Evolutionary conservation across 2,888 invertebrate species (phyloP).

Genomic region (Thera britannica): DNA sequence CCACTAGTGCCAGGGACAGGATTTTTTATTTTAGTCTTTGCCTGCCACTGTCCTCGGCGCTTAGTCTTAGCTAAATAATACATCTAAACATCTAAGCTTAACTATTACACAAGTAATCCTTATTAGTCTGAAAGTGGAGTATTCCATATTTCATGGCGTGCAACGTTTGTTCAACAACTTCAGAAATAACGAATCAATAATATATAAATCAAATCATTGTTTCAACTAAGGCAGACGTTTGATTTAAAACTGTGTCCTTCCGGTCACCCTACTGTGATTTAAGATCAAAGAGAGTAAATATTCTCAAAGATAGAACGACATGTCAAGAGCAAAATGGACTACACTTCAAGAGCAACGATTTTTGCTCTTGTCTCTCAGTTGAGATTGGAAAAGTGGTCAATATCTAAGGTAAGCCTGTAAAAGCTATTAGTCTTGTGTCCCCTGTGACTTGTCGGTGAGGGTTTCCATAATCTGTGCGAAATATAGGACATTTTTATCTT

Average conservation of each 20-base stretch:
- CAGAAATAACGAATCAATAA: too few relatives aligned
- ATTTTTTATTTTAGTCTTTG: too few relatives aligned
- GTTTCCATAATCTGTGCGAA: slow-evolving; percentile 26
- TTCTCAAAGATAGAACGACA: slow-evolving; percentile 56
- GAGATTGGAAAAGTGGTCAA: slow-evolving; percentile 48
- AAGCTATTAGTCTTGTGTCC: slow-evolving; percentile 68
- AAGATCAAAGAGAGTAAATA: slow-evolving; percentile 54
- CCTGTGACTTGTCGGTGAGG: slow-evolving; percentile 50
- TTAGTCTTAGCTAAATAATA: too few relatives aligned
- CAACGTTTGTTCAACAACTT: too few relatives aligned
- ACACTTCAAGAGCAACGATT: slow-evolving; percentile 43
- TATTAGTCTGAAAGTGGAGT: too few relatives aligned
- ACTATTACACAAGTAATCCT: too few relatives aligned
- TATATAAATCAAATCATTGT: too few relatives aligned
- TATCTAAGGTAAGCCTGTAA: slow-evolving; percentile 49
- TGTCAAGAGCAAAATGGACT: slow-evolving; percentile 71
- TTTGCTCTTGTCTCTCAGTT: slow-evolving; percentile 55
- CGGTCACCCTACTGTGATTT: slow-evolving; percentile 13
- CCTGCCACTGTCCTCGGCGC: too few relatives aligned
- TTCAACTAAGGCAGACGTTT: too few relatives aligned
- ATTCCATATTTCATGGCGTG: too few relatives aligned
- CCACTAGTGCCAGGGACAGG: too few relatives aligned
- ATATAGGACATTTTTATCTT: neutral
- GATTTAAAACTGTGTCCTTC: slow-evolving; percentile 21
- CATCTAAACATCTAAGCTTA: too few relatives aligned